Base-by-base conservation (phyloP, 1,140 invertebrate genomes). In the Drosophila kurseongensis region DNA sequence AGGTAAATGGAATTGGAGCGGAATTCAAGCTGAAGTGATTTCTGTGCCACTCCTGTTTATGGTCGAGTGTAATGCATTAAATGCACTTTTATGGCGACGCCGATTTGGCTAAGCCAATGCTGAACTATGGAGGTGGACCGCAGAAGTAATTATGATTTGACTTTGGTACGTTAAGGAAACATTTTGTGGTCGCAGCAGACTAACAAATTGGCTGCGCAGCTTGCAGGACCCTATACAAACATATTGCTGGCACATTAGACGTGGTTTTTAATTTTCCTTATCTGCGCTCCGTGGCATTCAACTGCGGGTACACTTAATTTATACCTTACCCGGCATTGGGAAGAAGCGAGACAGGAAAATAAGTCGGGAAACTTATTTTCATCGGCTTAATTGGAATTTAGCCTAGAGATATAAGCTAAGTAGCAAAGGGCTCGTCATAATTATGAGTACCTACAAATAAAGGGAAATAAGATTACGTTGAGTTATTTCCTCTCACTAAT, bases 141-240 rank as follows among this genome's bases (percentile, higher is more conserved):
- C 74, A 78, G 67, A 78, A 78, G 69, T 78, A 78, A 78, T 78
- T 78, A 78, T 78, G 75, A 78, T 78, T 78, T 71, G 75, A 78
- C 75, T 78, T 68, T 63, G 73, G 58, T 58, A 69, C 61, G 75
- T 78, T 78, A 56, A 78, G 40, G 71, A 29, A 66, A 51, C 59
- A 56, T 75, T 66, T 57, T 63, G 68, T 52, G 68, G 72, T 69
- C 69, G 66, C 45, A 23, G 62, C 75, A 77, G 75, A 77, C 75
- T 77, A 69, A 77, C 75, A 77, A 77, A 77, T 77, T 77, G 75
- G 73, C 75, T 67, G 36, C 66, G 71, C 69, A 73, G 69, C 54
- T 52, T 71, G 44, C 55, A 29, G 29, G n/a, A 32, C 32, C 44
- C 45, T 6, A 38, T 55, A 48, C 74, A 76, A 55, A 77, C 75